Percentiles rank a stretch among this genome's conserved stretches.
Conservation (phyloP, 2,888 invertebrate species). For the Eristalinus sepulchralis region DNA sequence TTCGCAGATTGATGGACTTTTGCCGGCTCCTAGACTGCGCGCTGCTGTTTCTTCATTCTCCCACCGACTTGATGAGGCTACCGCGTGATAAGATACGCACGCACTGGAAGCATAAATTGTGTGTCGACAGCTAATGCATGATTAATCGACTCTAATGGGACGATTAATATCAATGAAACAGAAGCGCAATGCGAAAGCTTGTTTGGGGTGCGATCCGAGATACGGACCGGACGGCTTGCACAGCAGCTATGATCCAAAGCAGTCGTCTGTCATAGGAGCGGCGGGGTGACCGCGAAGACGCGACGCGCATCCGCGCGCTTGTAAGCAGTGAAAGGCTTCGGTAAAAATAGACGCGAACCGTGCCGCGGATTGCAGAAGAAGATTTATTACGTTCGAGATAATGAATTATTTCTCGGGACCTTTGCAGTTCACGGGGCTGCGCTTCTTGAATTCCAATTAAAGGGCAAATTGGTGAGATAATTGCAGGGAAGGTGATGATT, state of each 20-base stretch:
- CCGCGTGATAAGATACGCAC: conserved; percentile 39
- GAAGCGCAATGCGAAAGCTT: conserved; percentile 27
- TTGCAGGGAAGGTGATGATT: conserved; percentile 65
- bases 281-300: neutral
- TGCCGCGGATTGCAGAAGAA: conserved; percentile 13
- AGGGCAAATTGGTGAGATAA: conserved; percentile 57
- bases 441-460: conserved; percentile 46
- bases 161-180: conserved; percentile 50
- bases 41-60: neutral
- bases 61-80: neutral
- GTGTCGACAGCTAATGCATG: conserved; percentile 47
- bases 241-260: neutral
- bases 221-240: conserved; percentile 8
- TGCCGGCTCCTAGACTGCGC: neutral
- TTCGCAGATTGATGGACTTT: neutral
- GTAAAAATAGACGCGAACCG: conserved; percentile 43
- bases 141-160: conserved; percentile 52
- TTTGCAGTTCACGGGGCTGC: conserved; percentile 21
- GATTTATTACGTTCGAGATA: conserved; percentile 60
- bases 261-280: conserved; percentile 2
- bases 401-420: conserved; percentile 21
- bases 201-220: conserved; percentile 19
- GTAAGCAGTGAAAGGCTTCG: too few relatives aligned
- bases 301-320: neutral
- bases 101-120: conserved; percentile 33